Base-by-base conservation (phyloP, 2,888 invertebrate species). In the Mechanitis mazaeus region DNA sequence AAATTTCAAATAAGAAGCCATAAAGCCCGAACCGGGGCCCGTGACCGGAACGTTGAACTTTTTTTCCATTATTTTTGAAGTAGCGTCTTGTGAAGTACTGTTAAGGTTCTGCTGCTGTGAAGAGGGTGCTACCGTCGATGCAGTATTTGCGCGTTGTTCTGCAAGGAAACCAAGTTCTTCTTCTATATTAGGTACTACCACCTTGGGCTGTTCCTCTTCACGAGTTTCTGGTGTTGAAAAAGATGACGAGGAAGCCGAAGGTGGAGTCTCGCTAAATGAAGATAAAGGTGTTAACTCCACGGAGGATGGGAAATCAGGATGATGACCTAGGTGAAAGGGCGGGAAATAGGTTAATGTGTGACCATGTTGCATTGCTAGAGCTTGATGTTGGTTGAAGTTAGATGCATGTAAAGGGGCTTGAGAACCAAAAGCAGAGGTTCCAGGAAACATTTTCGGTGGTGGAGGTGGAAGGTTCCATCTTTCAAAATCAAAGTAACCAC, bases 1-100 rank as follows among this genome's bases (percentile, higher is more conserved):
- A 84, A 96, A 96, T 84, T 95, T 96, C 71, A 96, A 91, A 84
- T 95, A 96, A 85, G 96, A 96, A 79, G 94, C 95, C 95, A 96
- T 95, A 83, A 96, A 96, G 67, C 95, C 95, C 58, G 94, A 92
- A 72, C 93, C 93, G 65, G 93, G 92, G 73, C 92, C 91, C 72
- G 90, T 89, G 67, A 91, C 87, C 66, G 91, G 91, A 75, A 91
- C 89, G 76, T 91, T 91, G 74, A 91, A 85, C 78, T 93, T 93
- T 83, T 93, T 93, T 75, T 92, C 93, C 74, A 91, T 86, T 69
- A 90, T 84, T 84, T 91, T 91, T 68, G 84, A 80, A 69, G 76
- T 83, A 82, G 85, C 78, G 83, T 85, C 86, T 81, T 90, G 87
- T 76, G 90, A 84, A 78, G 84, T 80, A 83, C 77, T 85, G 85